Evolutionary conservation across 2,888 invertebrate species (phyloP), one percentile per base, ranked within the genome.

Genomic region (Andrena bucephala): DNA sequence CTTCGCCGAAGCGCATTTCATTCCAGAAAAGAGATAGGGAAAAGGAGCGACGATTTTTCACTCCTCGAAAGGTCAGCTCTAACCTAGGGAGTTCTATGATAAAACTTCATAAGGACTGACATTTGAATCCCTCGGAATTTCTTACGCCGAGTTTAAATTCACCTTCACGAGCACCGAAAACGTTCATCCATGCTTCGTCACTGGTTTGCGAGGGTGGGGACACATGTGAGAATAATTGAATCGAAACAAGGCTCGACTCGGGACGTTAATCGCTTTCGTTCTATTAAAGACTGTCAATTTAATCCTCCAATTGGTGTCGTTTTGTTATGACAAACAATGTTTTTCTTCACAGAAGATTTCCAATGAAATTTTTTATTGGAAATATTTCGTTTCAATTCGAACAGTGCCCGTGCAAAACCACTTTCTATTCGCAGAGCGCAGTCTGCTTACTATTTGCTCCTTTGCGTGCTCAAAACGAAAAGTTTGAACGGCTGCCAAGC

Each of bases 21-120:
- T 69, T 73, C 42, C 2, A 27, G 73, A 42, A 50, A 36, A 20
- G 27, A 68, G 63, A 50, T 36, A n/a, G 57, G 66, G 27, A 24
- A 33, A 50, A 63, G 48, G 66, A 67, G 54, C 24, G 24, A 76
- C 70, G 81, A 77, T 77, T 80, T 63, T 29, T 63, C 42, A 50
- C 69, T 48, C 57, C 72, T 31, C 42, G 50, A 84, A 86, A 86
- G 82, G 86, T 86, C 87, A 85, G 69, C 75, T 71, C 59, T 50
- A 66, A 75, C 65, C 27, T 66, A 7, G 57, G 70, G 73, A 71
- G 42, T 52, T 67, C 57, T 54, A 20, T 57, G 50, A 77, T 48
- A 24, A 77, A 31, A 31, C 29, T 60, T 7, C 29, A 59, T n/a
- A 59, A 27, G 59, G 36, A 73, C 33, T 86, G 87, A 82, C 85